Conservation (phyloP, 2,113 vertebrate species). For the Pithys albifrons region DNA sequence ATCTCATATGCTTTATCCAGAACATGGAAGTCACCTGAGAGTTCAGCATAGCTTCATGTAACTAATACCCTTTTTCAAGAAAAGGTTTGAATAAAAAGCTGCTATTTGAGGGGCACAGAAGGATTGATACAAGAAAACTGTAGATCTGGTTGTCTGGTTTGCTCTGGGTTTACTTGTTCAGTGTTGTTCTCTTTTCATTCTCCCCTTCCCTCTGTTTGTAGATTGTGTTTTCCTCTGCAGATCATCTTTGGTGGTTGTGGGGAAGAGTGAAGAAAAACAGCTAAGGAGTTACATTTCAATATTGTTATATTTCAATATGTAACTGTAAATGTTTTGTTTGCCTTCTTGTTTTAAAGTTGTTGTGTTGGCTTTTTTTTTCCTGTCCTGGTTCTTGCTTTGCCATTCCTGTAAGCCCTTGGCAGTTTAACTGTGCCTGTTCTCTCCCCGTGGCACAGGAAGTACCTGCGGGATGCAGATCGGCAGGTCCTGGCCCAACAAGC, state of each 20-base stretch:
- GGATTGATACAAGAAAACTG: neutral
- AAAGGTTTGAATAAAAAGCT: neutral
- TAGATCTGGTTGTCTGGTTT: neutral
- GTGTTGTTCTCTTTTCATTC: neutral
- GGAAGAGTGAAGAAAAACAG: neutral
- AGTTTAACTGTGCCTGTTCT: neutral
- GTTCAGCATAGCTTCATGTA: neutral
- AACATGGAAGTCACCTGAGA: neutral
- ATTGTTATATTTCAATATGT: neutral
- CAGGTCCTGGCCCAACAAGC: slow-evolving; percentile 95
- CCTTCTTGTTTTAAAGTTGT: neutral
- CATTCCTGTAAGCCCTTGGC: neutral
- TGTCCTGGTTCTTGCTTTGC: neutral
- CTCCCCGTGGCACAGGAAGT: slow-evolving; percentile 81
- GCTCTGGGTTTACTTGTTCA: neutral
- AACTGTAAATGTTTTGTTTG: neutral
- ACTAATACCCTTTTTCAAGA: neutral
- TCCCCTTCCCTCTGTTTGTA: neutral
- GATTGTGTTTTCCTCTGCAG: neutral
- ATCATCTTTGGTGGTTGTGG: neutral
- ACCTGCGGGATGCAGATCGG: slow-evolving; percentile 97
- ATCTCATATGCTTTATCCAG: neutral
- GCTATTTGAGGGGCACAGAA: neutral
- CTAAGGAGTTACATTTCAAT: fast-evolving
- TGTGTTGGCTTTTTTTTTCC: neutral